A percentile compares a stretch with the other conserved stretches of the same genome.
phyloP scores from a whole-genome alignment of 2,113 vertebrate species.

The Isichthys henryi region DNA sequence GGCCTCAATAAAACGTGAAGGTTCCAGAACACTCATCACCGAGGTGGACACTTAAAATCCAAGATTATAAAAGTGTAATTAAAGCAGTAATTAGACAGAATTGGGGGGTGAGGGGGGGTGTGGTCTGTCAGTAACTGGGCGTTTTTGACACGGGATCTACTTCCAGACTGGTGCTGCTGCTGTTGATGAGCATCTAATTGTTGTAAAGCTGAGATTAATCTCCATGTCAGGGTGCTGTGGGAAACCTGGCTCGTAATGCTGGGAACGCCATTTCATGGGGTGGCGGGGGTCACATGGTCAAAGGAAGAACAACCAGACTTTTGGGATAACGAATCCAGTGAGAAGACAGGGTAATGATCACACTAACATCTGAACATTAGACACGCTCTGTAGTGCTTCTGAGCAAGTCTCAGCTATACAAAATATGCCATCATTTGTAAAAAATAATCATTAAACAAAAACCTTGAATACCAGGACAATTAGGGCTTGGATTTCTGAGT shows the following conservation, averaged over 20 bases:
- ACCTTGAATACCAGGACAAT: not conserved
- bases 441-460: not conserved
- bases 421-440: not conserved
- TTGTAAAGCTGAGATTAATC: conserved; percentile 70
- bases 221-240: conserved; percentile 58
- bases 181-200: conserved; percentile 79
- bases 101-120: conserved; percentile 60
- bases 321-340: not conserved
- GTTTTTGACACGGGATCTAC: conserved; percentile 74
- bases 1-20: conserved; percentile 48
- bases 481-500: not conserved
- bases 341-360: not conserved
- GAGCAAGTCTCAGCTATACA: not conserved
- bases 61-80: conserved; percentile 63
- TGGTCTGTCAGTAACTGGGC: conserved; percentile 81
- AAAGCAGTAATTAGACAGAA: conserved; percentile 65
- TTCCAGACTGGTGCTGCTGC: conserved; percentile 57
- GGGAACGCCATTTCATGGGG: conserved; percentile 52
- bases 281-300: conserved; percentile 34
- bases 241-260: conserved; percentile 46
- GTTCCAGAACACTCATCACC: conserved; percentile 31
- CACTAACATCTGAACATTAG: not conserved
- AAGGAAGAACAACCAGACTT: not conserved
- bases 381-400: not conserved
- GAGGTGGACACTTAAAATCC: conserved; percentile 59